Evolutionary conservation across 2,888 invertebrate species (phyloP), one percentile per base, ranked within the genome.

Genomic region (Spilarctia lutea): DNA sequence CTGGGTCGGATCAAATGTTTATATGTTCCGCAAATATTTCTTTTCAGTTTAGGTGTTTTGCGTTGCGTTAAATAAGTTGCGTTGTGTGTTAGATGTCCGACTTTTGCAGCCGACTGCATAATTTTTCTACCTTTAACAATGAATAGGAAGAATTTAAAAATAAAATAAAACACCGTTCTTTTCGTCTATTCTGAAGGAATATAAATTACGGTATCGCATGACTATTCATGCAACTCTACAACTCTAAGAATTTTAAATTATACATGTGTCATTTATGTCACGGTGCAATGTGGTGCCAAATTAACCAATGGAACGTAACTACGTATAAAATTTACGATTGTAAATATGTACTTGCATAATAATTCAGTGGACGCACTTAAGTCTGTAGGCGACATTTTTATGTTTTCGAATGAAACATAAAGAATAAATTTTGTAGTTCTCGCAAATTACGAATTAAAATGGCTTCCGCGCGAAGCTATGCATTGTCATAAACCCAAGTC

Each of bases 251-350:
- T 71, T 74, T 71, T 35, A 75, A 74, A 74, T 73, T 27, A 52
- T 70, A 66, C 70, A 74, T 72, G 66, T 74, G 72, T 72, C 56
- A 27, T 70, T 72, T 74, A 75, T 66, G 74, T 73, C 69, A 33
- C 65, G 68, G 24, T 72, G 56, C 68, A 75, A 78, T 69, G 69
- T 79, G 65, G 79, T 81, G 79, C 75, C 82, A 81, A 83, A 79
- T 81, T 78, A 66, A 72, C 65, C 66, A 70, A 78, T 77, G 69
- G 74, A 77, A 75, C 63, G 33, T 73, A 73, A 68, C 48, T 39
- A 73, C 65, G 56, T 68, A 76, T 39, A 39, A 39, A 39, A 39
- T 75, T 72, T 66, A 75, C 27, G 27, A 33, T 71, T 42, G 67
- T 79, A 72, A 75, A 78, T 77, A n/a, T n/a, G n/a, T n/a, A 39